Evolutionary conservation across 2,888 invertebrate genomes (phyloP), one percentile per base, ranked within the genome.

Genomic region (Euzophera pinguis): DNA sequence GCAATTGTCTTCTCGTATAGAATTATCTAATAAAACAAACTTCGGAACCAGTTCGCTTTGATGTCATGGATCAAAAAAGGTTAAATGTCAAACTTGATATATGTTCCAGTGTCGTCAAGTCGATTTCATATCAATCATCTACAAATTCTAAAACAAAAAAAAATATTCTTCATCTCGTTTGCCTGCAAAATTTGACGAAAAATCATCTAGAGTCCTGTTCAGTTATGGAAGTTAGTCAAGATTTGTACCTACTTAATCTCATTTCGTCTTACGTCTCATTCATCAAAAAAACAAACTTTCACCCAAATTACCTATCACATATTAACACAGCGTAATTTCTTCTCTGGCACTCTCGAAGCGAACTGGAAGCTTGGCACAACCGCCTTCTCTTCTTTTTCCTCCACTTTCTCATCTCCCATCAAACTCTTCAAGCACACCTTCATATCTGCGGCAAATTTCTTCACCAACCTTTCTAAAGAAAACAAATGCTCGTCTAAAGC

Each of bases 401-500:
- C 77, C 75, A 86, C 75, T 65, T 65, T 77, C 67, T 73, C 75
- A 8, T 77, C 78, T 14, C 91, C 91, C 91, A 92, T 92, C 53
- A 92, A 69, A 74, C 70, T 84, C 69, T 68, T 79, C 54, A 94
- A 75, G 72, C 93, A 92, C 65, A 94, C 86, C 62, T 89, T 91
- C 76, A 88, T 84, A 45, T 90, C 86, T 0, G 80, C 72, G 0
- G 91, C 91, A 47, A 89, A 86, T 59, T 84, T 90, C 59, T 72
- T 81, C 0, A 96, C 94, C 61, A 93, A 82, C 50, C 91, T 85
- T 75, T 98, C 97, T 62, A 98, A 80, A 0, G 92, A 92, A 78
- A 94, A 96, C 41, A 98, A 80, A 81, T 98, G 97, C 22, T 93
- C 91, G 73, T 97, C 97, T 42, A 93, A 84, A 0, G 92, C 93